Base-by-base conservation (phyloP, 1,140 invertebrate genomes). In the Hylyphantes graminicola region DNA sequence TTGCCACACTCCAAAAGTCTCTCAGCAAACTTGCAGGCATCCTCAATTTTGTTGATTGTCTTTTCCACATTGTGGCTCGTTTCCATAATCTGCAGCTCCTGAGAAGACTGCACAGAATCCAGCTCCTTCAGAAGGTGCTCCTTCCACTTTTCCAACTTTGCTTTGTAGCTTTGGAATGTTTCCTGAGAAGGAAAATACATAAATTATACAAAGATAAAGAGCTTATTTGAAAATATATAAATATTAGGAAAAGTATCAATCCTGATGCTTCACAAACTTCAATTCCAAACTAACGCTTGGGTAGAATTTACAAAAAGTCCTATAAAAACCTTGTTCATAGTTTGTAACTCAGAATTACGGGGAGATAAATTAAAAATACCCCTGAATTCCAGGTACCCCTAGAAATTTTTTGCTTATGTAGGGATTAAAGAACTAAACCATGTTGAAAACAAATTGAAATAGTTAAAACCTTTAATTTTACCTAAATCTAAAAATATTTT, bases 41-140 rank as follows among this genome's bases (percentile, higher is more conserved):
- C 93, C 88, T 96, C 94, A 82, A 97, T 94, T 87, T 93, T 94
- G 85, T 94, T 95, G 85, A 94, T 92, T 6, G 93, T 93, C 88
- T 95, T 94, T 88, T 95, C 93, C 68, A 96, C 91, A 85, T 91
- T 92, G 85, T 96, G 93, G 88, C 94, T 94, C 55, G 94, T 91
- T 87, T 96, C 95, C 95, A 96, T 96, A 21, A 96, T 93, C 89
- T 94, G 93, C 7, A 97, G 90, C 89, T 97, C 96, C 86, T 95
- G 92, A 87, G 94, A 93, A 51, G 94, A 94, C 89, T 97, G 96
- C 70, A 96, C 89, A 86, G 93, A 92, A 86, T 94, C 94, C 17
- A 97, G 91, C 88, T 96, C 93, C 84, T 93, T 91, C 4, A 97
- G 89, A 19, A 94, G 90, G 67, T 93, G 93, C 87, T 97, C 95